These are phyloP conservation scores for Protodeltote pygarga DNA, from an alignment of 2,888 invertebrate genomes.

Conservation along the genomic window DNA sequence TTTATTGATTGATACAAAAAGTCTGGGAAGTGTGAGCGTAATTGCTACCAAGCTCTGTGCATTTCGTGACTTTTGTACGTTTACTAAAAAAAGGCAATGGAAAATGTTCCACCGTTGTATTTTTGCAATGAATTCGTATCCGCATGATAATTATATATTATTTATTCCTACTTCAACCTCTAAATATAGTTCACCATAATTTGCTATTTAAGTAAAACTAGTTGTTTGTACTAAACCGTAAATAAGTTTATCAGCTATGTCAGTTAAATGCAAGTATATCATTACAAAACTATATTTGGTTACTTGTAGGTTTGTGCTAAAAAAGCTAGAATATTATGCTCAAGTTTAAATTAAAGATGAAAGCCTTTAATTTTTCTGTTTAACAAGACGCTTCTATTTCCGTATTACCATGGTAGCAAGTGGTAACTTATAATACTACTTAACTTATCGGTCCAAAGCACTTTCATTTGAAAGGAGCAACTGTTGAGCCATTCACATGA, in stretches of 20 bases:
- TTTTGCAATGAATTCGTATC: conserved; percentile 33
- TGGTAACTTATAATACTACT: conserved; percentile 13
- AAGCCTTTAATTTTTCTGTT: conserved; percentile 52
- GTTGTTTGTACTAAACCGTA: conserved; percentile 29
- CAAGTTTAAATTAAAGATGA: conserved; percentile 51
- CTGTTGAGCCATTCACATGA: conserved; percentile 6
- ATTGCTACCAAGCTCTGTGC: conserved; percentile 84
- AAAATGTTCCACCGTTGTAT: conserved; percentile 58
- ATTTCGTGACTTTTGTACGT: conserved; percentile 75
- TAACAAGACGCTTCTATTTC: conserved; percentile 50
- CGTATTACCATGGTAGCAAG: conserved; percentile 33
- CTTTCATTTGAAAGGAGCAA: conserved; percentile 7
- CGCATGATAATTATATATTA: conserved; percentile 24
- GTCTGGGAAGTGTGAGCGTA: conserved; percentile 86
- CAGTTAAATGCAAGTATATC: conserved; percentile 37
- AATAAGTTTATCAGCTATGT: conserved; percentile 39
- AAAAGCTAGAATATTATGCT: conserved; percentile 52
- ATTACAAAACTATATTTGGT: conserved; percentile 34
- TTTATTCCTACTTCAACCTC: conserved; percentile 16
- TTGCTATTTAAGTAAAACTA: conserved; percentile 34
- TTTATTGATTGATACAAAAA: conserved; percentile 73
- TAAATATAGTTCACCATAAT: no score
- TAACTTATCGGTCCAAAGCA: conserved; percentile 11
- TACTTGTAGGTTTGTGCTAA: conserved; percentile 47
- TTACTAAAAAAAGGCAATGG: conserved; percentile 78